Evolutionary conservation across 2,113 vertebrate species (phyloP), one percentile per base, ranked within the genome.

Genomic region (Gymnogyps californianus): DNA sequence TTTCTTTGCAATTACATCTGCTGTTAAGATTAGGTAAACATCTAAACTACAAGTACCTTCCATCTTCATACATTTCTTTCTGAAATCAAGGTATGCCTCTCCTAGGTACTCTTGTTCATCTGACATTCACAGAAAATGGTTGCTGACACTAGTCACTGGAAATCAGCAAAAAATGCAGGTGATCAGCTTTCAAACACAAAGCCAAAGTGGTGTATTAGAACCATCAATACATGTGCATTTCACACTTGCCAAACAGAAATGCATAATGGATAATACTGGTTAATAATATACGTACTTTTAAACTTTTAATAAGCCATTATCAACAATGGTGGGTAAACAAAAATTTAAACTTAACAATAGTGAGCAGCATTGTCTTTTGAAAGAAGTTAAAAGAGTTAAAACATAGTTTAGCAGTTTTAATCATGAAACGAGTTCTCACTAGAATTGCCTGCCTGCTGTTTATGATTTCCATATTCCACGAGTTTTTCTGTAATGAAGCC

Each of bases 401-500:
- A 65, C 40, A 67, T 29, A 66, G 59, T 46, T 71, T 61, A 80
- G 47, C 87, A 90, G 65, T 87, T 94, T 92, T 74, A 96, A 64
- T 69, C 0, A 0, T 75, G 34, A 83, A 90, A 97, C 18, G 26
- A 85, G 44, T 71, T 80, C 42, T 90, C 34, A 66, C 52, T 85
- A 74, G 78, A 66, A 84, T 36, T 58, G 76, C 51, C 89, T 75
- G 87, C 76, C 81, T 66, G 64, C 32, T 82, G 69, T 89, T 87
- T 88, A 76, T 78, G 57, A 90, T 95, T 97, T 96, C 81, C 93
- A 90, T 95, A 67, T 91, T 72, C 80, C 67, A 87, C 94, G 61
- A 94, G 62, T 38, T 97, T 96, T 87, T 78, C 87, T 97, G 71
- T 80, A 93, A 97, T 44, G 52, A 97, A 96, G 42, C 87, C 87